phyloP scores from a whole-genome alignment of 1,140 invertebrate species.

The Calliphora vicina region DNA sequence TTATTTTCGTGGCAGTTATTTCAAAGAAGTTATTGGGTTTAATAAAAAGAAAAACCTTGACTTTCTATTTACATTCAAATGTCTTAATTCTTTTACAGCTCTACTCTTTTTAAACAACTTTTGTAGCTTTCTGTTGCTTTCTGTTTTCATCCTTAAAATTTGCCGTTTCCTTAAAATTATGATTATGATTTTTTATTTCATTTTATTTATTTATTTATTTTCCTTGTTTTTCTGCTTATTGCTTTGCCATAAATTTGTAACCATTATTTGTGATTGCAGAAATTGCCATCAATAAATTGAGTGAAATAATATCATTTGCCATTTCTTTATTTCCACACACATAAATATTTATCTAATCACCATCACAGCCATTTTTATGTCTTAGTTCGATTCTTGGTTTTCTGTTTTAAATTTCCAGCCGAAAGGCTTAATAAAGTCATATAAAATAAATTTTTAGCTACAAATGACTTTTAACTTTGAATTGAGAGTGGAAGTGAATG shows the following conservation, averaged over 20 bases:
- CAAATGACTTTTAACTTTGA: too few species aligned
- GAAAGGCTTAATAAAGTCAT: neutral
- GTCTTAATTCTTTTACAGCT: too few species aligned
- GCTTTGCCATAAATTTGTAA: neutral
- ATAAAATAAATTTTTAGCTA: neutral
- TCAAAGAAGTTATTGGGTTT: too few species aligned
- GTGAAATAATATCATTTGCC: neutral
- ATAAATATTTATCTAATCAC: neutral
- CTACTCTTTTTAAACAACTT: too few species aligned
- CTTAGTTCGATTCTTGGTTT: neutral
- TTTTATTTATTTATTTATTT: too few species aligned
- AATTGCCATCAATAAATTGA: neutral
- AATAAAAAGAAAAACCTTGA: too few species aligned
- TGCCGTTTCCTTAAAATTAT: neutral
- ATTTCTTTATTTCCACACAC: neutral
- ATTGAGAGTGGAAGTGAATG: neutral
- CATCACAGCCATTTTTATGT: neutral
- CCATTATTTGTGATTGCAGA: neutral
- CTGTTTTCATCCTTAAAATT: neutral
- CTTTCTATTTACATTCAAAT: too few species aligned
- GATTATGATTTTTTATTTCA: neutral
- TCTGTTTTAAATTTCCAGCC: neutral
- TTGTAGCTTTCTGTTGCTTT: too few species aligned
- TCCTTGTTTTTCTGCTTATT: neutral
- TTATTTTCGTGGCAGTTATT: too few species aligned